A percentile compares a stretch with the other conserved stretches of the same genome.
phyloP scores from a whole-genome alignment of 30 jellyfish, hydroid and myxozoan species.

The Kudoa iwatai region DNA sequence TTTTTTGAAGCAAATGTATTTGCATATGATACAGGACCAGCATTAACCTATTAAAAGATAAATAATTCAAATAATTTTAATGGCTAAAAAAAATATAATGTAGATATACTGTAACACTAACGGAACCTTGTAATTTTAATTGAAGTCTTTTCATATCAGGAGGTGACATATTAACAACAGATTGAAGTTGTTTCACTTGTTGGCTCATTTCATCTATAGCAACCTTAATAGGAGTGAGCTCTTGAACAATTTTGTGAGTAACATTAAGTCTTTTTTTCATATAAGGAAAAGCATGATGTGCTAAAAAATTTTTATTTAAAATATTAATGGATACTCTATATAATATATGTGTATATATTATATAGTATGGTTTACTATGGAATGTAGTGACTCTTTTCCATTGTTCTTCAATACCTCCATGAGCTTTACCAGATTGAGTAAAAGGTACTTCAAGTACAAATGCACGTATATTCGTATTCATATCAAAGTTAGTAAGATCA shows the following conservation, averaged over 20 bases:
- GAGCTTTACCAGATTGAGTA: constrained; percentile 77
- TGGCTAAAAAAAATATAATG: background rate
- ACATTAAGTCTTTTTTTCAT: constrained; percentile 53
- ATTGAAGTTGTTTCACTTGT: constrained; percentile 30
- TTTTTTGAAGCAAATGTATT: no score
- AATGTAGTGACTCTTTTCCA: constrained; percentile 49
- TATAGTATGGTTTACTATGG: constrained; percentile 34
- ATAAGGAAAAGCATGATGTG: constrained; percentile 71
- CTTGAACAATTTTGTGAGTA: constrained; percentile 51
- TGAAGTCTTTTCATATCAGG: constrained; percentile 67
- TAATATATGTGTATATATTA: no score
- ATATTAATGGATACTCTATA: no score
- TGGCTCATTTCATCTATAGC: constrained; percentile 80
- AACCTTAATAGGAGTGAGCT: constrained; percentile 67
- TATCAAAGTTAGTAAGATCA: no score
- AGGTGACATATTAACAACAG: constrained; percentile 22
- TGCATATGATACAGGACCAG: constrained; percentile 93
- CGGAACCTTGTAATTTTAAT: constrained; percentile 60
- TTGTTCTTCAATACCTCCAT: constrained; percentile 58
- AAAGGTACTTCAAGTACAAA: constrained; percentile 81
- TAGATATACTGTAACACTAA: constrained; percentile 42
- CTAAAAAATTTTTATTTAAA: no score
- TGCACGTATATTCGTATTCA: constrained; percentile 13
- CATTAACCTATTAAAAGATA: constrained; percentile 22
- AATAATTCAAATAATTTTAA: background rate